Percentiles rank a stretch among this genome's conserved stretches.
These are phyloP conservation scores for Boleophthalmus pectinirostris DNA, from an alignment of 2,113 vertebrate genomes.

Conservation along the genomic window DNA sequence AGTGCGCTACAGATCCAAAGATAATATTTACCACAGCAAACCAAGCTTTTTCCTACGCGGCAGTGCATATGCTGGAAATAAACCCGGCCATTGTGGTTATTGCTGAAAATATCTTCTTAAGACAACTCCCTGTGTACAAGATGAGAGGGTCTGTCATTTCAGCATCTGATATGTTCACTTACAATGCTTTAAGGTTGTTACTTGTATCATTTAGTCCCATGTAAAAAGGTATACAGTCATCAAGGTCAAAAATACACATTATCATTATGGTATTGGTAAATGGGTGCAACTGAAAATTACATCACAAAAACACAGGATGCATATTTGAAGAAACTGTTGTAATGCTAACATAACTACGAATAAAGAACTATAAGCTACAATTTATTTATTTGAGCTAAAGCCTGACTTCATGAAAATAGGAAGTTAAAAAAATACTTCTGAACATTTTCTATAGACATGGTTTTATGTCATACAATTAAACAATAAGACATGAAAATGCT, in stretches of 20 bases:
- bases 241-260: background rate
- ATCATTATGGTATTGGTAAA: background rate
- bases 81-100: conserved; percentile 62
- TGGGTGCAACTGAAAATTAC: no score
- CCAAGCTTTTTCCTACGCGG: conserved; percentile 37
- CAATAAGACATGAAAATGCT: no score
- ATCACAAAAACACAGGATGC: no score
- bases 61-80: conserved; percentile 42
- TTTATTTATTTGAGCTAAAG: no score
- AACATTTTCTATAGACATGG: no score
- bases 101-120: conserved; percentile 52
- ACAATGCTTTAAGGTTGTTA: background rate
- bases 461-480: no score
- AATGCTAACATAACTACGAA: no score
- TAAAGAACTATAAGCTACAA: no score
- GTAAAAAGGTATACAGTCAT: background rate
- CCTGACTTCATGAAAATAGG: no score
- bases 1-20: conserved; percentile 16
- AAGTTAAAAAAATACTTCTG: no score
- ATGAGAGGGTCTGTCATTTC: conserved; percentile 43
- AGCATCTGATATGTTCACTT: conserved; percentile 7
- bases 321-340: no score
- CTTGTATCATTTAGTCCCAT: background rate
- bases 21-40: conserved; percentile 47
- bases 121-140: conserved; percentile 46